Evolutionary conservation across 2,888 invertebrate species (phyloP).

Genomic region (Arge pagana): DNA sequence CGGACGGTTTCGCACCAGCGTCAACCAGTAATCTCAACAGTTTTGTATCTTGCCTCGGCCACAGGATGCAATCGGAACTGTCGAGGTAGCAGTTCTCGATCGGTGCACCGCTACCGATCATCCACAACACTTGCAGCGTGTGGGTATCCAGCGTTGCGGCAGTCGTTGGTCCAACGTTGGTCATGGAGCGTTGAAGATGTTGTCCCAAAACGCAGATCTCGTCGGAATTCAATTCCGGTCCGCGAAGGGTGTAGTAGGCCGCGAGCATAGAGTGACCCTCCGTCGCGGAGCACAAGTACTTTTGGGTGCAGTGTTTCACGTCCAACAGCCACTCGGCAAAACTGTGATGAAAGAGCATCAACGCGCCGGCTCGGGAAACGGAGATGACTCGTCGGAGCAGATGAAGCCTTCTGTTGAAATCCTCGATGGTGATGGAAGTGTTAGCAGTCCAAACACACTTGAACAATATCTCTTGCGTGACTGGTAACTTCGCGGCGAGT

Average conservation of each 20-base stretch:
- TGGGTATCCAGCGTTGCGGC: slow-evolving; percentile 63
- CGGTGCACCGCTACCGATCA: slow-evolving; percentile 68
- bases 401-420: slow-evolving; percentile 79
- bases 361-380: slow-evolving; percentile 65
- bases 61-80: slow-evolving; percentile 53
- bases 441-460: slow-evolving; percentile 82
- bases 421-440: slow-evolving; percentile 76
- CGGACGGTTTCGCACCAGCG: slow-evolving; percentile 68
- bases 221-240: slow-evolving; percentile 70
- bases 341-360: slow-evolving; percentile 88
- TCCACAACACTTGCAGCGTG: slow-evolving; percentile 76
- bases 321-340: slow-evolving; percentile 95
- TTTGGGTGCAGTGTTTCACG: slow-evolving; percentile 96
- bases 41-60: slow-evolving; percentile 66
- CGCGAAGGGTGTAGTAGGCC: slow-evolving; percentile 78
- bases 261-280: slow-evolving; percentile 90
- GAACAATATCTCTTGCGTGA: slow-evolving; percentile 81
- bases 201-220: slow-evolving; percentile 74
- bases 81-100: slow-evolving; percentile 52
- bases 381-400: slow-evolving; percentile 72
- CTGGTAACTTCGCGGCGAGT: slow-evolving; percentile 82
- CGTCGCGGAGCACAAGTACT: slow-evolving; percentile 84
- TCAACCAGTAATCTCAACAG: slow-evolving; percentile 75
- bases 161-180: slow-evolving; percentile 44
- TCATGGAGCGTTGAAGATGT: slow-evolving; percentile 51